Conservation (phyloP, 2,888 invertebrate genomes). For the Agrochola circellaris region DNA sequence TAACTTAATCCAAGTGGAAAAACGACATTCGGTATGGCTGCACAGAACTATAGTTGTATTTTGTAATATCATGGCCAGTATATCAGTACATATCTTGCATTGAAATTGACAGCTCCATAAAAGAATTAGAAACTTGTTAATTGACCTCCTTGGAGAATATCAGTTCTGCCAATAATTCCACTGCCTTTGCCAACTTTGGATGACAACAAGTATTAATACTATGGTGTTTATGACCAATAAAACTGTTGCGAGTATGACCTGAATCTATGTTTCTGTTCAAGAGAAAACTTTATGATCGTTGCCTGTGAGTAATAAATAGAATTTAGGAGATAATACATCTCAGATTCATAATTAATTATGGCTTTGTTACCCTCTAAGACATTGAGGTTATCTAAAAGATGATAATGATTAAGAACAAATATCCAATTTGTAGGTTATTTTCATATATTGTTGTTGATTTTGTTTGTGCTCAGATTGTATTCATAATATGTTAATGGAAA, state of each 20-base stretch:
- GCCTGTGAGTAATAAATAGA: not conserved
- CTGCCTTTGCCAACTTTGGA: conserved; percentile 14
- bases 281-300: conserved; percentile 24
- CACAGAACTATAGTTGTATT: not conserved
- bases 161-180: not conserved
- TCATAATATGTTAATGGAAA: not conserved
- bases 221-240: conserved; percentile 45
- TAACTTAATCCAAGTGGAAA: not conserved
- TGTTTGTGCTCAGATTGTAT: conserved; percentile 15
- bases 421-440: conserved; percentile 48
- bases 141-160: conserved; percentile 34
- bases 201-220: conserved; percentile 44
- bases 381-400: conserved; percentile 17
- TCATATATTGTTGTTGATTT: conserved; percentile 20
- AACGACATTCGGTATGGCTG: not conserved
- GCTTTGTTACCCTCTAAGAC: conserved; percentile 16
- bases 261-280: conserved; percentile 21
- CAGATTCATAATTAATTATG: conserved; percentile 2
- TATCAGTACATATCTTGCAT: not conserved
- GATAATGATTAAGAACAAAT: conserved; percentile 36
- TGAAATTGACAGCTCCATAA: not conserved
- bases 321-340: not conserved
- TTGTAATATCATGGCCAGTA: not conserved
- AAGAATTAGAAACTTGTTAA: conserved; percentile 6
- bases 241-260: conserved; percentile 46